Evolutionary conservation across 1,140 invertebrate species (phyloP).

Genomic region (Cydia pomonella): DNA sequence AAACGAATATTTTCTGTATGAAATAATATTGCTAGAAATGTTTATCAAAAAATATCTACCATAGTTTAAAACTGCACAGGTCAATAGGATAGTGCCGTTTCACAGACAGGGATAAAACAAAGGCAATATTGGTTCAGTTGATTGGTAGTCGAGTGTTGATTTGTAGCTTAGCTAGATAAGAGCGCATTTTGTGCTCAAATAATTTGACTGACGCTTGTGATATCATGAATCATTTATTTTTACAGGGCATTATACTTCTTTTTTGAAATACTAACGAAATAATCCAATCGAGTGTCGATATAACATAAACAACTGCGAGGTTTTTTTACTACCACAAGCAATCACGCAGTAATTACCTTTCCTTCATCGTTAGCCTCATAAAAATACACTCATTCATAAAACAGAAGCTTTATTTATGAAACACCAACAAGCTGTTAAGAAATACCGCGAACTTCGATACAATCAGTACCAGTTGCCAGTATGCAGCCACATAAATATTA

Average conservation of each 20-base stretch:
- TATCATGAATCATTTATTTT: background rate
- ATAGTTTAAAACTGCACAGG: conserved; percentile 8
- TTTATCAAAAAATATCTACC: background rate
- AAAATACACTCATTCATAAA: background rate
- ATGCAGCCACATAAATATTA: conserved; percentile 27
- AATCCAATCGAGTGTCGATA: background rate
- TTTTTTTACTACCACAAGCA: too few relatives aligned
- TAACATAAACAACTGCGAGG: background rate
- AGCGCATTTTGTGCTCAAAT: conserved; percentile 21
- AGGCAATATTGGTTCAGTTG: conserved; percentile 24
- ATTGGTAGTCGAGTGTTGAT: conserved; percentile 28
- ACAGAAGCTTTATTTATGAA: background rate
- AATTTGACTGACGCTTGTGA: background rate
- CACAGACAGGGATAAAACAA: conserved; percentile 7
- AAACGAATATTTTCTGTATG: background rate
- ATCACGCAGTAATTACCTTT: too few relatives aligned
- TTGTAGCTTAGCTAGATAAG: conserved; percentile 28
- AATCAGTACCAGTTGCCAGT: conserved; percentile 22
- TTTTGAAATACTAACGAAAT: too few relatives aligned
- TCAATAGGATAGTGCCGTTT: background rate
- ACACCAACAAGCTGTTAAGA: background rate
- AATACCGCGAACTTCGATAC: conserved; percentile 3
- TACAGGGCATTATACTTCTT: too few relatives aligned
- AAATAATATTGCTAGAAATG: background rate
- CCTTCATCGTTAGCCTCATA: too few relatives aligned